Percentiles rank a stretch among this genome's conserved stretches.
Conservation (phyloP, 2,888 invertebrate species). For the Biston betularia region DNA sequence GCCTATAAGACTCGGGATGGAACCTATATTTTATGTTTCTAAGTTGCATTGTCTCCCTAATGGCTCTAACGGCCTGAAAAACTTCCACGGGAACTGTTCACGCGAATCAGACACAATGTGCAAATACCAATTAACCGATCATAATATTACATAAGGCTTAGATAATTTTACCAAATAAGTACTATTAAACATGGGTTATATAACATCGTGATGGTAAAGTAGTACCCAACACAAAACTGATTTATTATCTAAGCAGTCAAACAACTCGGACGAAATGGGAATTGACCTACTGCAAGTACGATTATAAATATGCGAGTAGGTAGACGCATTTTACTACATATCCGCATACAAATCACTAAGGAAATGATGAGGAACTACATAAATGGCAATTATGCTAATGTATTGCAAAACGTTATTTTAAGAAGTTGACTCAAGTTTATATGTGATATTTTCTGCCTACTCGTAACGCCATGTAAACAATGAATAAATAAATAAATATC, state of each 20-base stretch:
- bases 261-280: conserved; percentile 19
- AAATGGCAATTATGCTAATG: conserved; percentile 51
- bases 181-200: neutral
- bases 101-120: too few relatives aligned
- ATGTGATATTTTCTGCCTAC: conserved; percentile 8
- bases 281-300: conserved; percentile 37
- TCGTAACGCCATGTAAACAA: neutral
- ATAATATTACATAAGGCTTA: too few relatives aligned
- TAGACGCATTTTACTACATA: conserved; percentile 53
- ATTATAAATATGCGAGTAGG: neutral
- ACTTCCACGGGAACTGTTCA: too few relatives aligned
- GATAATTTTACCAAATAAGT: neutral
- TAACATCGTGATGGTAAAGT: neutral
- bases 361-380: conserved; percentile 54
- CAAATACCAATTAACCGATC: too few relatives aligned
- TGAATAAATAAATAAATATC: too few relatives aligned
- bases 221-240: neutral
- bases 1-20: too few relatives aligned
- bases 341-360: conserved; percentile 61
- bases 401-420: conserved; percentile 37
- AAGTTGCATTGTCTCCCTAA: too few relatives aligned
- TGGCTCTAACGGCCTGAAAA: too few relatives aligned
- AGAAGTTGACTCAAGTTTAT: conserved; percentile 27
- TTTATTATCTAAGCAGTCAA: neutral
- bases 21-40: too few relatives aligned